These are phyloP conservation scores for Otis tarda DNA, from an alignment of 2,113 vertebrate genomes.

Conservation along the genomic window DNA sequence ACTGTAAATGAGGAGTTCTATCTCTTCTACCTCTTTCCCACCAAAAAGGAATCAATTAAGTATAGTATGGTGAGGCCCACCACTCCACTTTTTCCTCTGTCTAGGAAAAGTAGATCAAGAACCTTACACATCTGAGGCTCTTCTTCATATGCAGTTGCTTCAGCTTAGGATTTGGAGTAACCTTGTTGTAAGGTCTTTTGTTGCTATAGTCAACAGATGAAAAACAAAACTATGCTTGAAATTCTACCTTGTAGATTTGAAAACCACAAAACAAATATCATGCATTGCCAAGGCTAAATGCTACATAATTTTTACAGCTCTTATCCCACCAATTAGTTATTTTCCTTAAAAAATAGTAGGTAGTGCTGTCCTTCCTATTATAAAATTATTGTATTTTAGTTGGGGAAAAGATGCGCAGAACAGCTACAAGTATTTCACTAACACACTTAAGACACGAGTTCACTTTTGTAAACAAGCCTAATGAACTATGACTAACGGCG, in stretches of 20 bases:
- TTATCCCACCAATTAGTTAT: background rate
- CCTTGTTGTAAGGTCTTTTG: background rate
- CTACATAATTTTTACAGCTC: background rate
- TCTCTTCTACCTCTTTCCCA: background rate
- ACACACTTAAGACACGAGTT: conserved; percentile 62
- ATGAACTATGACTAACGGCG: conserved; percentile 70
- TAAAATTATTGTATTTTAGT: conserved; percentile 58
- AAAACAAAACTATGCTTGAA: background rate
- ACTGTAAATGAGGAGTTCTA: background rate
- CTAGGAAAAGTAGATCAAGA: background rate
- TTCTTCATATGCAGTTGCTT: background rate
- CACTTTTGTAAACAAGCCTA: conserved; percentile 74
- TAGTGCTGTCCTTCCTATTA: conserved; percentile 9
- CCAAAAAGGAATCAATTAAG: background rate
- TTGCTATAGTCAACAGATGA: background rate
- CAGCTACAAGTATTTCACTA: conserved; percentile 70
- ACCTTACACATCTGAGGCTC: background rate
- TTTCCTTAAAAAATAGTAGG: background rate
- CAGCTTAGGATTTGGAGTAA: background rate
- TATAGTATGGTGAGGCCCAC: background rate
- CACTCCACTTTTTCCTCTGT: background rate
- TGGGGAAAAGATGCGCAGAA: conserved; percentile 24
- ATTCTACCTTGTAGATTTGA: background rate
- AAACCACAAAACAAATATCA: background rate
- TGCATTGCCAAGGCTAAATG: background rate